phyloP scores from a whole-genome alignment of 2,113 vertebrate species.

The Gallinago jamesoni region DNA sequence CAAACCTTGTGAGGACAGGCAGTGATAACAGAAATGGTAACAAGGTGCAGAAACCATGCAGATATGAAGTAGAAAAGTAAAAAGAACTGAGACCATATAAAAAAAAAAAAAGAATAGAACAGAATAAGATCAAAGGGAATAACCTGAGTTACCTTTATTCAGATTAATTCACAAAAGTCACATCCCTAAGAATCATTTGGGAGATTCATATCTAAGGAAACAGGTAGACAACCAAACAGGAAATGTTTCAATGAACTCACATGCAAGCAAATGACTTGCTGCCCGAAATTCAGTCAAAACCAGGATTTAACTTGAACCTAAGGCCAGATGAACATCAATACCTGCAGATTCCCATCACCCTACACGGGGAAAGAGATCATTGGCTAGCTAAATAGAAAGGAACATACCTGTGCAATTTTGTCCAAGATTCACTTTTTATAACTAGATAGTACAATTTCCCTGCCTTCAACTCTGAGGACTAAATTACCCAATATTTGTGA shows the following conservation, averaged over 20 bases:
- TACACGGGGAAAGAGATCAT: neutral
- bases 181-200: neutral
- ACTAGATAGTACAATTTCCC: neutral
- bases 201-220: neutral
- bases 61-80: neutral
- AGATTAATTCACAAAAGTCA: neutral
- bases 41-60: neutral
- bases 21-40: neutral
- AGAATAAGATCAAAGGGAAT: neutral
- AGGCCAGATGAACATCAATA: neutral
- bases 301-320: neutral
- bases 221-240: neutral
- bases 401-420: neutral
- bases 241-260: neutral
- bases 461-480: neutral
- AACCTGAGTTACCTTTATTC: fast-evolving
- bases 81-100: neutral
- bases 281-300: neutral
- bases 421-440: neutral
- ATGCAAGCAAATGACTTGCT: neutral
- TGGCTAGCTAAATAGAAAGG: neutral
- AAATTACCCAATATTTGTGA: neutral
- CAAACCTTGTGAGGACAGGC: neutral
- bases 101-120: neutral
- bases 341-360: neutral